Evolutionary conservation across 2,113 vertebrate genomes (phyloP).

Genomic region (Saimiri boliviensis): DNA sequence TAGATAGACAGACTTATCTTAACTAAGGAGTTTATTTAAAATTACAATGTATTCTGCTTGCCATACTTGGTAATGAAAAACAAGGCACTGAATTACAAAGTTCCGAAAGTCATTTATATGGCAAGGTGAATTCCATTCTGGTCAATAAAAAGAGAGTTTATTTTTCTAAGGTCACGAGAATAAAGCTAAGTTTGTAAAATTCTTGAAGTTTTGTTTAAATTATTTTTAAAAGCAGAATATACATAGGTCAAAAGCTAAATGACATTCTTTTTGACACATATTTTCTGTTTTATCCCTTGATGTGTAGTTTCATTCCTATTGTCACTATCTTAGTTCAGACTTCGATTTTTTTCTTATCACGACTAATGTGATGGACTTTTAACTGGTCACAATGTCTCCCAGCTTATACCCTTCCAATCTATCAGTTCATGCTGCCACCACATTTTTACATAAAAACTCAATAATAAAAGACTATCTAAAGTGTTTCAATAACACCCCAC

Average conservation of each 20-base stretch:
- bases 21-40: not conserved
- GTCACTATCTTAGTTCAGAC: not conserved
- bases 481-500: not conserved
- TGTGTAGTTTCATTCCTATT: not conserved
- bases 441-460: not conserved
- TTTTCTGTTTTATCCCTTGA: not conserved
- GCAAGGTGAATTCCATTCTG: conserved; percentile 3
- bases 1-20: not conserved
- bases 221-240: conserved; percentile 2
- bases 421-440: not conserved
- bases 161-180: conserved; percentile 6
- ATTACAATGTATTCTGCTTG: not conserved
- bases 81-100: not conserved
- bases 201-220: not conserved
- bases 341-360: not conserved
- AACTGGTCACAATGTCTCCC: not conserved
- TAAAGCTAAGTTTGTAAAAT: not conserved
- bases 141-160: not conserved
- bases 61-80: not conserved
- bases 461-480: not conserved
- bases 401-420: not conserved
- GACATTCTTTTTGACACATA: not conserved
- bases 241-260: not conserved
- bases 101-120: not conserved
- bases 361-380: not conserved